phyloP scores from a whole-genome alignment of 2,888 invertebrate genomes.

The Rhorus exstirpatorius region DNA sequence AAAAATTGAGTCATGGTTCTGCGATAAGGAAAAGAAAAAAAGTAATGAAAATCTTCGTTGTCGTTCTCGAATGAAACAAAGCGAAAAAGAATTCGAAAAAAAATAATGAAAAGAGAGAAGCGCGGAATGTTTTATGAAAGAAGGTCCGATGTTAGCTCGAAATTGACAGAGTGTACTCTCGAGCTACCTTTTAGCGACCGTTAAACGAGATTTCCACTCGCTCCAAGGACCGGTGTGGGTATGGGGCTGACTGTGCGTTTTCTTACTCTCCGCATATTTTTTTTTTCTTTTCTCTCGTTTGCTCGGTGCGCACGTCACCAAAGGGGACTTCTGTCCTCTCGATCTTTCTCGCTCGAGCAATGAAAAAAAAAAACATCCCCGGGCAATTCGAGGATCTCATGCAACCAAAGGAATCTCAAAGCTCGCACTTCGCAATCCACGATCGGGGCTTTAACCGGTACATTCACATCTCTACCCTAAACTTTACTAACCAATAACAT shows the following conservation, averaged over 20 bases:
- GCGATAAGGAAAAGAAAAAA: not conserved
- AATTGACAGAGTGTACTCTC: conserved; percentile 49
- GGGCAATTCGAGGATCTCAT: not conserved
- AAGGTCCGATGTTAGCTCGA: conserved; percentile 16
- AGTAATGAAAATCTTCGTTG: not conserved
- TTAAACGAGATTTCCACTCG: conserved; percentile 36
- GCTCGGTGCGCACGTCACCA: not conserved
- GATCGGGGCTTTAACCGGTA: too few species aligned
- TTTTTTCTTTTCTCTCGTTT: not conserved
- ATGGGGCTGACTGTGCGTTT: conserved; percentile 32
- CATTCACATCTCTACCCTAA: too few species aligned
- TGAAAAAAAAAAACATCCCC: conserved; percentile 35
- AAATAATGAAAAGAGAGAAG: conserved; percentile 5
- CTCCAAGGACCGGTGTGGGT: not conserved
- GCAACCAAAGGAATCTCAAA: conserved; percentile 1
- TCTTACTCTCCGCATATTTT: not conserved
- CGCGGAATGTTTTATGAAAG: conserved; percentile 13
- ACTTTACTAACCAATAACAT: too few species aligned
- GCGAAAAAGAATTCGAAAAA: conserved; percentile 1
- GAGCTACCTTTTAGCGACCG: conserved; percentile 45
- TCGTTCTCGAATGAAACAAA: not conserved
- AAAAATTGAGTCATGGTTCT: not conserved
- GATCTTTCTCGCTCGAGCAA: conserved; percentile 7
- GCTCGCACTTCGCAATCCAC: too few species aligned
- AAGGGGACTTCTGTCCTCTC: conserved; percentile 6